Conservation (phyloP, 2,888 invertebrate species). For the Arenicola marina region DNA sequence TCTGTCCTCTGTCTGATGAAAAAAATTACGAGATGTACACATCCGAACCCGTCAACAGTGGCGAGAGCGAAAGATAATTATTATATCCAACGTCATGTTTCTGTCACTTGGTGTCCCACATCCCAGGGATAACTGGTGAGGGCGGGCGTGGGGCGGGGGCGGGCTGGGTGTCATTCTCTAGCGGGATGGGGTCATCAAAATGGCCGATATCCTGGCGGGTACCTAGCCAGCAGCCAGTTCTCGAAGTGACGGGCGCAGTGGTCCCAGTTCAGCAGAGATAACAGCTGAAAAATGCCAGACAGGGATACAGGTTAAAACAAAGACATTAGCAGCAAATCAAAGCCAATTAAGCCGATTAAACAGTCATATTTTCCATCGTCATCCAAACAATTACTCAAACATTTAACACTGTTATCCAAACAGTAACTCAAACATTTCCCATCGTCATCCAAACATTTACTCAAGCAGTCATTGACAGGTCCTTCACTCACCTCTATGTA, state of each 20-base stretch:
- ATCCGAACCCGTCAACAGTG: too few relatives aligned
- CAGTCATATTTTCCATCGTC: not conserved
- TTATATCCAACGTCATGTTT: too few relatives aligned
- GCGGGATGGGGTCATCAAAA: too few relatives aligned
- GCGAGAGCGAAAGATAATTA: too few relatives aligned
- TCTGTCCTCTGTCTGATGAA: too few relatives aligned
- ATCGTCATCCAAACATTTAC: not conserved
- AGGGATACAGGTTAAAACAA: constrained; percentile 49
- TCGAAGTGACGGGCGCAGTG: constrained; percentile 69
- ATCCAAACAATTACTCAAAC: not conserved
- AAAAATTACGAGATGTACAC: too few relatives aligned
- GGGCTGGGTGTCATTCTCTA: too few relatives aligned
- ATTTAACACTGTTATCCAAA: not conserved
- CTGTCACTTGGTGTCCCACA: too few relatives aligned
- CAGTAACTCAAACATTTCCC: too few relatives aligned
- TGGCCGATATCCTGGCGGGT: constrained; percentile 72
- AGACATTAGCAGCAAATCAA: not conserved
- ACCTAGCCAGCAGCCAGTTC: constrained; percentile 70
- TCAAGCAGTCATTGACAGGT: not conserved
- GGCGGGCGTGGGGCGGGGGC: too few relatives aligned
- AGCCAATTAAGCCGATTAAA: not conserved
- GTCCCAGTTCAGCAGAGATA: constrained; percentile 73
- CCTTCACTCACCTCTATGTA: constrained; percentile 36
- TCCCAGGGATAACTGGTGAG: too few relatives aligned
- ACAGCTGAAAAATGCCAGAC: too few relatives aligned